A percentile compares a stretch with the other conserved stretches of the same genome.
Conservation (phyloP, 2,888 invertebrate genomes). For the Stegana nigrithorax region DNA sequence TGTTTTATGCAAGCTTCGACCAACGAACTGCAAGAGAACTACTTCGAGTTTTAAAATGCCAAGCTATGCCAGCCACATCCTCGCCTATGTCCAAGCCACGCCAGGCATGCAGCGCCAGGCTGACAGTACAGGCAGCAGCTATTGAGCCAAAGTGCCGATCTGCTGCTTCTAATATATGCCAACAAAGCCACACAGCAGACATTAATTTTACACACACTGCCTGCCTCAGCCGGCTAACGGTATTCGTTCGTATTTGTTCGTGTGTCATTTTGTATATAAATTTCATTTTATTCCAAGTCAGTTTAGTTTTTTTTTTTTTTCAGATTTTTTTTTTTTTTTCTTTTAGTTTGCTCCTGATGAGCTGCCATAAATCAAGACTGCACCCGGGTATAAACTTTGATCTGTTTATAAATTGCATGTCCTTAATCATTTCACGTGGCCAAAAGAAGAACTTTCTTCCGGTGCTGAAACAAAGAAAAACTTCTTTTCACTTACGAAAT, state of each 20-base stretch:
- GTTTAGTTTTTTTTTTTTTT: not conserved
- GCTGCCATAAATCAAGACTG: slow-evolving; percentile 32
- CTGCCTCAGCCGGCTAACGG: too few relatives aligned
- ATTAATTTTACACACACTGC: not conserved
- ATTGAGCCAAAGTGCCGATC: too few relatives aligned
- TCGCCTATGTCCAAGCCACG: too few relatives aligned
- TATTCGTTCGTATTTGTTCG: not conserved
- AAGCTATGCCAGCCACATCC: too few relatives aligned
- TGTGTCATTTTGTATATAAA: not conserved
- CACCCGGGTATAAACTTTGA: slow-evolving; percentile 42
- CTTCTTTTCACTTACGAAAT: not conserved
- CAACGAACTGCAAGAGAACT: too few relatives aligned
- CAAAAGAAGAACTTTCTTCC: not conserved
- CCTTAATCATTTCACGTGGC: slow-evolving; percentile 44
- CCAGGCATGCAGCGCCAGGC: too few relatives aligned
- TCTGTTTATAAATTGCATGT: slow-evolving; percentile 48
- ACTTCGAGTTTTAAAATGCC: too few relatives aligned
- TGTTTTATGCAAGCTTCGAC: not conserved
- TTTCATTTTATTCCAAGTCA: not conserved
- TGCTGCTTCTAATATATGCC: not conserved
- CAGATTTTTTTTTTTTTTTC: not conserved
- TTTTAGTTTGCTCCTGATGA: slow-evolving; percentile 11
- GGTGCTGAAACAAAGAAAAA: not conserved
- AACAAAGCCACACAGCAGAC: not conserved
- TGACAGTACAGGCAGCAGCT: too few relatives aligned